Percentiles rank a stretch among this genome's conserved stretches.
These are phyloP conservation scores for Sebastes elongatus DNA, from an alignment of 2,797 vertebrate genomes.

Conservation along the genomic window DNA sequence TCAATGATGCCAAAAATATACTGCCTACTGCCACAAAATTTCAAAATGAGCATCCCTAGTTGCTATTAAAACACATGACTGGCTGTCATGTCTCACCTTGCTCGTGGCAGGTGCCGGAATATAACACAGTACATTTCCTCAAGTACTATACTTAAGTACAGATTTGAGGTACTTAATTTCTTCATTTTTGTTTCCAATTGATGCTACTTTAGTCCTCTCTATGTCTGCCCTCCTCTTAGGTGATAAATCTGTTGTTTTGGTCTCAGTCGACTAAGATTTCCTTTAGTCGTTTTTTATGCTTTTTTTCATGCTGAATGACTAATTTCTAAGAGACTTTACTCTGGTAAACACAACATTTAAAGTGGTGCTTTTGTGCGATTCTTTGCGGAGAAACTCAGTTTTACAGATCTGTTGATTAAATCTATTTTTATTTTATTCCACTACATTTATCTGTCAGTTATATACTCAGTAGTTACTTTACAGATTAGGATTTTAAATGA, in stretches of 20 bases:
- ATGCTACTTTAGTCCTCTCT: background rate
- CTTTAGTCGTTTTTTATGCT: too few relatives aligned
- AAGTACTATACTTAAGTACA: background rate
- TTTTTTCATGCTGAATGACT: too few relatives aligned
- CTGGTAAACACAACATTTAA: too few relatives aligned
- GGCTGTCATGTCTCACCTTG: background rate
- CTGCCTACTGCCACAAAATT: too few relatives aligned
- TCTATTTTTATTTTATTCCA: background rate
- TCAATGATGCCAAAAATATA: too few relatives aligned
- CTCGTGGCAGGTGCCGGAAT: background rate
- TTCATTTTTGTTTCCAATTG: background rate
- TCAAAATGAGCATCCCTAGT: background rate
- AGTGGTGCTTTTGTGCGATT: too few relatives aligned
- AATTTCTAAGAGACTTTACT: too few relatives aligned
- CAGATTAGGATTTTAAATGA: background rate
- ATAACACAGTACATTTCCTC: background rate
- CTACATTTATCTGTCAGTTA: background rate
- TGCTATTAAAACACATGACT: background rate
- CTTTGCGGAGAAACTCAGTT: too few relatives aligned
- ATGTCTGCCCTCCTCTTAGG: too few relatives aligned
- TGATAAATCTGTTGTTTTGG: too few relatives aligned
- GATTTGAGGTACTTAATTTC: background rate
- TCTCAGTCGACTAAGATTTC: too few relatives aligned
- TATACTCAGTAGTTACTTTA: background rate
- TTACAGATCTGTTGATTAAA: too few relatives aligned